Evolutionary conservation across 1,140 invertebrate genomes (phyloP), one percentile per base, ranked within the genome.

Genomic region (Aphelenchoides avenae): DNA sequence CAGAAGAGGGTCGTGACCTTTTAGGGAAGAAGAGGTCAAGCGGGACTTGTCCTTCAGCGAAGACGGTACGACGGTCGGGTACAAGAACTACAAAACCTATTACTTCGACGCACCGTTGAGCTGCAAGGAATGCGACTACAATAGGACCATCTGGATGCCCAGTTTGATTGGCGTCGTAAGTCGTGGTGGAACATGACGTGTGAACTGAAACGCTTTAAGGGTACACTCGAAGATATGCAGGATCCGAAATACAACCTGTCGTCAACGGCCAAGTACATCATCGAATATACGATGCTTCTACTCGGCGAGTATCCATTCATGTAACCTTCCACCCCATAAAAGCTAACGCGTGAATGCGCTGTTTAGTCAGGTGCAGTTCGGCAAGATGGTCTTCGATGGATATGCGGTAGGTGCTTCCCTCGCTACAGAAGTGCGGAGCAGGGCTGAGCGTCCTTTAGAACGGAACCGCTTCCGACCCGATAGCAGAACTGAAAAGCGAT

Each of bases 11-110:
- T n/a, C n/a, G n/a, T n/a, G n/a, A 1, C 30, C 27, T 56, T 57
- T 18, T 22, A 59, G 31, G 60, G 67, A 46, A 34, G 75, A 68
- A 40, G 64, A 66, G 33, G 7, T 60, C 6, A 53, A 61, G 31
- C 58, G 57, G 30, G 44, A 66, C 20, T 56, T 76, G 2, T 27
- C 30, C 3, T 72, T 64, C 51, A 37, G 70, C 36, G 46, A 68
- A 20, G 60, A 65, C 36, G 53, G 57, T 41, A 54, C 61, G 18
- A 60, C 50, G 6, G 52, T 74, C 0, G 59, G 58, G 11, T 76
- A 76, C 37, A 36, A 48, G 34, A 63, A 63, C 40, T 63, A 63
- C 40, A 56, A 66, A 41, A 63, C 50, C 11, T 63, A 39, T 22
- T 22, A 56, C 22, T 63, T 40, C 29, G 51, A 63, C 26, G 22